Evolutionary conservation across 1,140 invertebrate genomes (phyloP), one percentile per base, ranked within the genome.

Genomic region (Neoseiulus cucumeris): DNA sequence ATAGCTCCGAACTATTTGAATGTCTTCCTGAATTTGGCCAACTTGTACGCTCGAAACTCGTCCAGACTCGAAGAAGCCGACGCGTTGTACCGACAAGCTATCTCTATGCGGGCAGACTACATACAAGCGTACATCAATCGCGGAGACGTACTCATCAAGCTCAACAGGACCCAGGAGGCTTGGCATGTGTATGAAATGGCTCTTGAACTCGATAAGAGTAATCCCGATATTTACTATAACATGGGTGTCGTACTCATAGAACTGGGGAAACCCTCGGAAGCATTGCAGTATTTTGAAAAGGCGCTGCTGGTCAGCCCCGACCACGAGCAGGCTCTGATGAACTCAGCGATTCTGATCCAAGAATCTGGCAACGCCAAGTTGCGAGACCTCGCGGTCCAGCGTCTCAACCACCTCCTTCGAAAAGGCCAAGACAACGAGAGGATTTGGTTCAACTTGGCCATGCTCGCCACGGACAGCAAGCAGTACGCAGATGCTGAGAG

Each of bases 161-260:
- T 96, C 71, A 93, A 93, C 77, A 75, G 90, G 68, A 92, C 89
- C 4, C 86, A 90, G 72, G 91, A 96, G 76, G 93, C 93, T 0
- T 87, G 91, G 75, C 86, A 92, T 73, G 89, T 94, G 25, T 98
- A 96, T 73, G 89, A 94, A 74, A 81, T 86, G 73, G 93, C 92
- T 0, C 76, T 96, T 22, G 83, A 89, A 69, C 92, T 93, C 76
- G 91, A 95, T 73, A 89, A 85, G 72, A 87, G 85, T 70, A 95
- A 96, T 80, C 89, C 93, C 1, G 93, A 96, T 75, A 91, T 97
- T 71, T 93, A 95, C 77, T 97, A 96, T 73, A 97, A 97, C 77
- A 87, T 96, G 68, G 93, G 92, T 28, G 91, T 97, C 33, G 92
- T 97, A 0, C 85, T 89, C 68, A 76, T 96, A 69, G 91, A 96